phyloP scores from a whole-genome alignment of 2,797 vertebrate genomes.

The Eidolon dupreanum region DNA sequence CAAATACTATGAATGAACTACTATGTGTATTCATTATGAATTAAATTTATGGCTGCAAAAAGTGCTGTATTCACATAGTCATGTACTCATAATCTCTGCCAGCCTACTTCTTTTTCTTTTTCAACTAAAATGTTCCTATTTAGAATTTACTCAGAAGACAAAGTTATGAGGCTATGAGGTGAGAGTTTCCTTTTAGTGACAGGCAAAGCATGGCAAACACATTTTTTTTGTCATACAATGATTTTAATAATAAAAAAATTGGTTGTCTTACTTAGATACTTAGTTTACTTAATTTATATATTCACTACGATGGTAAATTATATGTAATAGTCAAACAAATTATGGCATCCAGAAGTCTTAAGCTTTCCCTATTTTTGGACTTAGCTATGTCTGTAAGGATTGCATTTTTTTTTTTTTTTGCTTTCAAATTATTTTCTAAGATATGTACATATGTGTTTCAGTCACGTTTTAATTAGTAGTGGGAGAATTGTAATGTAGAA shows the following conservation, averaged over 20 bases:
- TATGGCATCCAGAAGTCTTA: background rate
- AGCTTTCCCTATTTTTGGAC: background rate
- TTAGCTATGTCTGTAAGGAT: background rate
- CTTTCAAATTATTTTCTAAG: background rate
- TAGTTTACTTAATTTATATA: background rate
- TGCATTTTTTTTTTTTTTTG: background rate
- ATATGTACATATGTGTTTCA: background rate
- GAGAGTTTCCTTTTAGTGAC: background rate
- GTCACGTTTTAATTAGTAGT: background rate
- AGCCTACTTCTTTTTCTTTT: background rate
- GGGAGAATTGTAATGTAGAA: background rate
- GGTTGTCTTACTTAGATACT: background rate
- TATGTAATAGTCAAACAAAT: background rate
- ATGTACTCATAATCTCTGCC: background rate
- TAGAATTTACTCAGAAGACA: background rate
- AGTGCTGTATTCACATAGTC: background rate
- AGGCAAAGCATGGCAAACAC: background rate
- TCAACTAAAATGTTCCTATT: background rate
- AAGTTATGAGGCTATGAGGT: background rate
- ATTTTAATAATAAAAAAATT: background rate
- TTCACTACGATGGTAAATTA: background rate
- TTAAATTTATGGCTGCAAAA: background rate
- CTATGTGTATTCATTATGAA: background rate
- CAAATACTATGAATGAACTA: background rate
- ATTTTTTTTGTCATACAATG: background rate